Percentiles rank a stretch among this genome's conserved stretches.
These are phyloP conservation scores for Onychomys leucogaster DNA, from an alignment of 2,797 vertebrate species.

Conservation along the genomic window DNA sequence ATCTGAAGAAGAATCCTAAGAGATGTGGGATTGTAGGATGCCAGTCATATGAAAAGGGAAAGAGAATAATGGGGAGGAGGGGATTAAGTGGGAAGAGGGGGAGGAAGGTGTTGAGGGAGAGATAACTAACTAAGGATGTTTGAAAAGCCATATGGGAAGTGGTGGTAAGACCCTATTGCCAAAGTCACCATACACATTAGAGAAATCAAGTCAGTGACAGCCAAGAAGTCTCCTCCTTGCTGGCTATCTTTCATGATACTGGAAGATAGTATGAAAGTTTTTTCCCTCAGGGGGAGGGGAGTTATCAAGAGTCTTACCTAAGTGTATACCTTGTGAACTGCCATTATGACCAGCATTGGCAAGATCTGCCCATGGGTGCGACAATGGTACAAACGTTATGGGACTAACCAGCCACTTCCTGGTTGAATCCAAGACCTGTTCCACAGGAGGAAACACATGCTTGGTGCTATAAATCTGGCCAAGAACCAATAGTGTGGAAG, in stretches of 20 bases:
- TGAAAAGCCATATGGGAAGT: not conserved
- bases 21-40: not conserved
- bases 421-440: not conserved
- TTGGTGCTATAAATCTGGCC: not conserved
- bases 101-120: not conserved
- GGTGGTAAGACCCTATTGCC: too few species aligned
- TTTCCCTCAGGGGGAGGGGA: not conserved
- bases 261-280: not conserved
- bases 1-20: not conserved
- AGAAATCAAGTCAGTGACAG: not conserved
- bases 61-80: not conserved
- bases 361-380: not conserved
- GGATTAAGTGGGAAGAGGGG: not conserved
- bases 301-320: not conserved
- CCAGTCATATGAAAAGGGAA: not conserved
- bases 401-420: not conserved
- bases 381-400: not conserved
- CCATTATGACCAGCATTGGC: not conserved
- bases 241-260: not conserved
- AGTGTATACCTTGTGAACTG: not conserved
- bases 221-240: not conserved
- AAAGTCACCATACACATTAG: not conserved
- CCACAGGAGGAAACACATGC: not conserved
- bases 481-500: not conserved
- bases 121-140: not conserved